Base-by-base conservation (phyloP, 2,113 vertebrate genomes). In the Hemiscyllium ocellatum region DNA sequence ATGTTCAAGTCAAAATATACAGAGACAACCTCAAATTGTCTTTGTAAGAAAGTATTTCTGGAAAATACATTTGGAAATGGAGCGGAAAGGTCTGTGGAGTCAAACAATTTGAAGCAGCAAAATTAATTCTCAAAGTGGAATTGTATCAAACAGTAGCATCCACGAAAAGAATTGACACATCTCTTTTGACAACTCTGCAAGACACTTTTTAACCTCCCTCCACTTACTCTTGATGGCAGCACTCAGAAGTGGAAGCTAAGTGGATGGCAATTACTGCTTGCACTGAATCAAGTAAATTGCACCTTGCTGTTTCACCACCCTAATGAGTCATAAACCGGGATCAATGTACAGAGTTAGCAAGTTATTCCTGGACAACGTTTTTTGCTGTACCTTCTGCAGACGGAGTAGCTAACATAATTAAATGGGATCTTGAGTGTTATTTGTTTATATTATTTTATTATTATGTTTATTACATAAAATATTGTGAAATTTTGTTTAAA, bases 241-340 rank as follows among this genome's bases (percentile, higher is more conserved):
- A 93, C 61, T 66, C 89, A n/a, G 66, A 22, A 66, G 66, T 66
- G 33, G 65, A 68, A 68, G 52, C 89, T 42, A 66, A 93, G 89
- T 93, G 89, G 56, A 93, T 93, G 61, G 4, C 89, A 93, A 66
- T 68, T 93, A 68, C 61, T 93, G 20, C 61, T 37, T 65, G 56
- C 61, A 66, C 61, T 15, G 17, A 93, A 93, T 68, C 61, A 93
- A 42, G 61, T 61, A 93, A 93, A 93, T 93, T 93, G 89, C n/a
- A 37, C 61, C n/a, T 93, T n/a, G 61, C 33, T 22, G 89, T 93
- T 66, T 65, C 19, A 6, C 65, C n/a, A 65, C 61, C 89, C 89
- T 68, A 93, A 93, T 93, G 89, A 93, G 29, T 68, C 89, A 37
- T 66, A 65, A 66, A 72, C 68, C 69, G 15, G 91, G 66, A 94